Percentiles rank a stretch among this genome's conserved stretches.
These are phyloP conservation scores for Oreohelix idahoensis DNA, from an alignment of 1,140 invertebrate genomes.

Conservation along the genomic window DNA sequence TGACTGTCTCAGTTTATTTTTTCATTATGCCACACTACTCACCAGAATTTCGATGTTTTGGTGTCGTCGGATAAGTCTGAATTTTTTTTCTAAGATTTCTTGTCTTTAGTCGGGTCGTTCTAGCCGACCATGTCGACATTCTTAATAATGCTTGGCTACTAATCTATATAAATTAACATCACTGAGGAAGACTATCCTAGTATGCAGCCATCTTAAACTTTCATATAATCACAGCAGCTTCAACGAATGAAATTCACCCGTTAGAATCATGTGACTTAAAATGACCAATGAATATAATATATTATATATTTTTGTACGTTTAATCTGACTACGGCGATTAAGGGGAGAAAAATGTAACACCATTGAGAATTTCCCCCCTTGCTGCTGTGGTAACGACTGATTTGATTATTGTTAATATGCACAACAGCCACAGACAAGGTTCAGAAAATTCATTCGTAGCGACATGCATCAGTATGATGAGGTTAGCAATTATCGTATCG, in stretches of 20 bases:
- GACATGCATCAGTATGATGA: too few relatives aligned
- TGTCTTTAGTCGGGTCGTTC: constrained; percentile 65
- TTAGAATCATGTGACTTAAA: constrained; percentile 55
- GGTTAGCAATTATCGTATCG: too few relatives aligned
- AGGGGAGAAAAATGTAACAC: too few relatives aligned
- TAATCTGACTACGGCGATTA: too few relatives aligned
- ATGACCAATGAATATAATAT: constrained; percentile 51
- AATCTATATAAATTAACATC: constrained; percentile 32
- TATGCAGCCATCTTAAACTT: constrained; percentile 67
- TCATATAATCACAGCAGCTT: constrained; percentile 41
- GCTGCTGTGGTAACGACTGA: too few relatives aligned
- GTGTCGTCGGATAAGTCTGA: constrained; percentile 42
- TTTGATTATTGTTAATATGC: too few relatives aligned
- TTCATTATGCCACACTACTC: constrained; percentile 42
- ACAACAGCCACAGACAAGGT: too few relatives aligned
- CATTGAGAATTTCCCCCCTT: too few relatives aligned
- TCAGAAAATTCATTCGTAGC: too few relatives aligned
- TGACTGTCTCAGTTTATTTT: too few relatives aligned
- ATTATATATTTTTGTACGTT: too few relatives aligned
- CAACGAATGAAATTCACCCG: constrained; percentile 58
- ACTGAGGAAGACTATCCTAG: constrained; percentile 43
- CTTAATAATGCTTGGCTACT: constrained; percentile 32
- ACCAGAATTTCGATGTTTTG: constrained; percentile 54
- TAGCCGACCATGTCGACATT: constrained; percentile 64
- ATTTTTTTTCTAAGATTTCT: constrained; percentile 54